These are phyloP conservation scores for Mimumesa dahlbomi DNA, from an alignment of 2,888 invertebrate genomes.

Conservation along the genomic window DNA sequence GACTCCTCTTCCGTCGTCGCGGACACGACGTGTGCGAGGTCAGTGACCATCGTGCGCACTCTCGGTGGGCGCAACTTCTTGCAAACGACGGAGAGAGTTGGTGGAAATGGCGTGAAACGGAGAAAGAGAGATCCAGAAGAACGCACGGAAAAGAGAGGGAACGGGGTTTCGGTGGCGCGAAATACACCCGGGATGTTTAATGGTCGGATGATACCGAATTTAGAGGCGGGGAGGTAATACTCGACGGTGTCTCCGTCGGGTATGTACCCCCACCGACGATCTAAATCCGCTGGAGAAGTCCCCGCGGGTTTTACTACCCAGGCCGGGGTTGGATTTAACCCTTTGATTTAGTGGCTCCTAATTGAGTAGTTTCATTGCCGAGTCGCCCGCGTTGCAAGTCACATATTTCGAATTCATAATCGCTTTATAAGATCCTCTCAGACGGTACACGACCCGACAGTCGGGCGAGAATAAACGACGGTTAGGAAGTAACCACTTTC, in stretches of 20 bases:
- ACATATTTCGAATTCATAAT: too few relatives aligned
- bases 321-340: too few relatives aligned
- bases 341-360: too few relatives aligned
- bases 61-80: constrained; percentile 63
- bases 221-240: constrained; percentile 47
- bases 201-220: constrained; percentile 59
- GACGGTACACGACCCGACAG: too few relatives aligned
- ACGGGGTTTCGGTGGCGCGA: constrained; percentile 26
- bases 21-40: constrained; percentile 72
- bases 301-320: too few relatives aligned
- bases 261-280: too few relatives aligned
- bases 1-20: constrained; percentile 66
- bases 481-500: neutral
- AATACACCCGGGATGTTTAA: constrained; percentile 52
- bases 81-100: constrained; percentile 34
- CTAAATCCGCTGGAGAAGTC: too few relatives aligned
- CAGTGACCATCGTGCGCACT: constrained; percentile 70
- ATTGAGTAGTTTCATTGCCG: too few relatives aligned
- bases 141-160: constrained; percentile 13
- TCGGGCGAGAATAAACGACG: neutral
- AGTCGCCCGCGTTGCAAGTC: too few relatives aligned
- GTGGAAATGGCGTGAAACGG: constrained; percentile 11
- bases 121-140: constrained; percentile 20
- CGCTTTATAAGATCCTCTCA: too few relatives aligned
- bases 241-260: constrained; percentile 7